phyloP scores from a whole-genome alignment of 2,888 invertebrate genomes.

The Agrochola litura region DNA sequence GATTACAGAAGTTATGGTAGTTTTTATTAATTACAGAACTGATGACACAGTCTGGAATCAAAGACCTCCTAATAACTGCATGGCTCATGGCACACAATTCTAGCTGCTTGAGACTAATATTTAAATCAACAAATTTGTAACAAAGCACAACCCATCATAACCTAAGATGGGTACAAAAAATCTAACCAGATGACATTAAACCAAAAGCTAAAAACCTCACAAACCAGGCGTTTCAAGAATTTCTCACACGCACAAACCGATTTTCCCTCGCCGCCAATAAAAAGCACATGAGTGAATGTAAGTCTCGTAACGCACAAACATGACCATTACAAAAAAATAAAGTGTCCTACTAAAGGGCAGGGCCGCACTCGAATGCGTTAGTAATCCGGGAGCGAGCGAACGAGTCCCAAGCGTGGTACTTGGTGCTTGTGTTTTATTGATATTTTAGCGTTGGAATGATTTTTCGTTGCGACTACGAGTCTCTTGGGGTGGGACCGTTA shows the following conservation, averaged over 20 bases:
- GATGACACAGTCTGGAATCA: not conserved
- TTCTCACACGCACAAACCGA: slow-evolving; percentile 75
- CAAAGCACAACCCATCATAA: not conserved
- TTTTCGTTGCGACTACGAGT: slow-evolving; percentile 84
- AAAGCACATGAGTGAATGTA: slow-evolving; percentile 81
- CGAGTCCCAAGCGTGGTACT: slow-evolving; percentile 78
- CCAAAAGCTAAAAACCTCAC: not conserved
- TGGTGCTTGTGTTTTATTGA: slow-evolving; percentile 88
- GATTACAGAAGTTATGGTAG: no score
- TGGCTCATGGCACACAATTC: not conserved
- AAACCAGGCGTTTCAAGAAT: slow-evolving; percentile 66
- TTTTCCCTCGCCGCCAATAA: slow-evolving; percentile 76
- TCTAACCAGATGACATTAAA: not conserved
- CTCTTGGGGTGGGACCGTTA: slow-evolving; percentile 84
- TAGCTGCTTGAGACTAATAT: not conserved
- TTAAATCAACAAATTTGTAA: not conserved
- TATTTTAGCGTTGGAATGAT: slow-evolving; percentile 89
- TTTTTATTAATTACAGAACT: not conserved
- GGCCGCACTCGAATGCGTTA: slow-evolving; percentile 81
- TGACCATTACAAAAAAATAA: slow-evolving; percentile 82
- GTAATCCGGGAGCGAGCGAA: slow-evolving; percentile 81
- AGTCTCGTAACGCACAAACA: slow-evolving; percentile 72
- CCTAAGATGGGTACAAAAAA: not conserved
- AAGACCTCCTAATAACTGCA: not conserved
- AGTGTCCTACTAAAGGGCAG: slow-evolving; percentile 88